Evolutionary conservation across 2,113 vertebrate genomes (phyloP).

Genomic region (Microcebus tavaratra): DNA sequence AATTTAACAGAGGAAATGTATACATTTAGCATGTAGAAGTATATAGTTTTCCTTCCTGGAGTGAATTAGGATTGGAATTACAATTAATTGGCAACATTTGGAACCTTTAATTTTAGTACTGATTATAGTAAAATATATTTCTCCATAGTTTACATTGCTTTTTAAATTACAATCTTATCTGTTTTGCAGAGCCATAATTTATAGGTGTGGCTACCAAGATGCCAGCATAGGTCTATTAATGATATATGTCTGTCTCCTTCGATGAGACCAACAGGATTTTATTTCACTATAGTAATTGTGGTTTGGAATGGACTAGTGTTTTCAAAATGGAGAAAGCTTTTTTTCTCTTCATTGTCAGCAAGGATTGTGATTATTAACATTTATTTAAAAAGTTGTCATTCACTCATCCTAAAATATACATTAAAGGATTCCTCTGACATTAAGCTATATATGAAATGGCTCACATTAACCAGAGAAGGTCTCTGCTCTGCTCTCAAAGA

Average conservation of each 20-base stretch:
- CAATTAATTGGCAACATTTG: neutral
- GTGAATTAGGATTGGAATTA: neutral
- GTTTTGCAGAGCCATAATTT: neutral
- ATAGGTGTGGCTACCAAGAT: neutral
- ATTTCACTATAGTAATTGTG: neutral
- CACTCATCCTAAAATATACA: neutral
- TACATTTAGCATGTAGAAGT: neutral
- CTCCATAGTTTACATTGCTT: neutral
- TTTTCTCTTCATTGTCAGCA: neutral
- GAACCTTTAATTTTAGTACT: neutral
- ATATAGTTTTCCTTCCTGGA: neutral
- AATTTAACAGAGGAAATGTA: conserved; percentile 11
- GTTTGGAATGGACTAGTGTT: neutral
- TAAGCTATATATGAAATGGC: neutral
- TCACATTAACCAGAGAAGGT: neutral
- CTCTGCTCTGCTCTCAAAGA: neutral
- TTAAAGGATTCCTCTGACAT: neutral
- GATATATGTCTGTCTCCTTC: neutral
- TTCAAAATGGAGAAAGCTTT: neutral
- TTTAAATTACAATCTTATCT: neutral
- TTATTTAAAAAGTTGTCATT: conserved; percentile 2
- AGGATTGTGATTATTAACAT: neutral
- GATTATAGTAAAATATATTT: neutral
- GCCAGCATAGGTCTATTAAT: neutral
- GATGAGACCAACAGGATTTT: neutral